A percentile compares a stretch with the other conserved stretches of the same genome.
phyloP scores from a whole-genome alignment of 2,113 vertebrate species.

The Spermophilus dauricus region DNA sequence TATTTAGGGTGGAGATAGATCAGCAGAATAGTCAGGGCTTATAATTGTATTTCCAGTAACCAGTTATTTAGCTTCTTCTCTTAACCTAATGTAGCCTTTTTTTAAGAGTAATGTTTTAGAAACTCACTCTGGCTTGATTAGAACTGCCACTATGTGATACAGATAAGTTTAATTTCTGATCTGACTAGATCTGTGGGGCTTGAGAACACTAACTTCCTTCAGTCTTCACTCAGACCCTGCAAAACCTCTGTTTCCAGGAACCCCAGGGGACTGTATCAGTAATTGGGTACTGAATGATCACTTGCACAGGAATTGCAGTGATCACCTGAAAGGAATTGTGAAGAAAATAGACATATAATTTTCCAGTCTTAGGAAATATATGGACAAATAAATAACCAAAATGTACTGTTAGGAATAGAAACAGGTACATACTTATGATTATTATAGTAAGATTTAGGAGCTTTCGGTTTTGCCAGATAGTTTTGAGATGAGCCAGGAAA shows the following conservation, averaged over 20 bases:
- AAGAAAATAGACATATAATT: background rate
- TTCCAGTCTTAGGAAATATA: background rate
- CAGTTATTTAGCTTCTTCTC: background rate
- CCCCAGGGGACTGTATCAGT: background rate
- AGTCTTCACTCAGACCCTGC: background rate
- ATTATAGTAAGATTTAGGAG: background rate
- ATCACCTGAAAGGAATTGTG: background rate
- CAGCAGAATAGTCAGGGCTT: conserved; percentile 3
- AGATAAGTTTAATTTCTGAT: background rate
- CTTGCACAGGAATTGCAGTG: background rate
- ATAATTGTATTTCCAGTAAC: background rate
- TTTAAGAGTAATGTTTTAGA: background rate
- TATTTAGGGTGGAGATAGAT: background rate
- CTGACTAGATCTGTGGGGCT: background rate
- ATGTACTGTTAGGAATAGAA: background rate
- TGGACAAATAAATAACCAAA: background rate
- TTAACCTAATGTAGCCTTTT: background rate
- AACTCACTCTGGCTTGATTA: background rate
- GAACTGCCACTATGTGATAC: background rate
- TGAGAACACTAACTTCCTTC: background rate
- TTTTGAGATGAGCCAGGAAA: background rate
- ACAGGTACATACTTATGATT: background rate
- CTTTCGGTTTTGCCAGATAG: background rate
- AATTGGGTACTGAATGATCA: background rate
- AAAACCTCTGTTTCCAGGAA: background rate